Base-by-base conservation (phyloP, 1,140 invertebrate genomes). In the Drosophila kurseongensis region DNA sequence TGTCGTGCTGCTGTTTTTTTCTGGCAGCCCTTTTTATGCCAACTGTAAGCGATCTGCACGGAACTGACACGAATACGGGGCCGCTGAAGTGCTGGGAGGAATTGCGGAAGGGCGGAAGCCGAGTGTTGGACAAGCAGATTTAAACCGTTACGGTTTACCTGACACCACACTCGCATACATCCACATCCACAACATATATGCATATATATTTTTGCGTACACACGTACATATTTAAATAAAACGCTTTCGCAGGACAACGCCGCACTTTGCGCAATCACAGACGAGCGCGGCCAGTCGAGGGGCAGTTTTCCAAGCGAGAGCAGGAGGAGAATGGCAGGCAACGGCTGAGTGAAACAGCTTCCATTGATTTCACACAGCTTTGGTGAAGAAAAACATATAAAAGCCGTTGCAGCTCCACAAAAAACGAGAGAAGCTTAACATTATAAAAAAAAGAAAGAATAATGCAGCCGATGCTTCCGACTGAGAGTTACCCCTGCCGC, bases 61-160 rank as follows among this genome's bases (percentile, higher is more conserved):
- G 63, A 59, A 59, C 72, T 88, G 72, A 63, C 79, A 89, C 80
- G 80, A 83, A 83, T 79, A 83, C 66, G 76, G 51, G 56, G 47
- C 75, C 52, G 45, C 51, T 41, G 66, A 36, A 69, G 44, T 62
- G 60, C 40, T 38, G 60, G 5, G 63, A 8, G 66, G 18, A 23
- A 44, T 36, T 38, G 18, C 48, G 32, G 16, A 62, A 48, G 42
- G 44, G 40, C 48, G 42, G 32, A 62, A 55, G 57, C 65, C 32
- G 35, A 66, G 54, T 60, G 48, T 74, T 72, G 75, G 84, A 77
- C 77, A 84, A 90, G 77, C 77, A 90, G 84, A 84, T 89, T 88
- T 88, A 88, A 88, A 80, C 60, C 84, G 84, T 88, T 88, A 63
- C 84, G 84, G 84, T 89, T 88, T 88, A 88, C 84, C 84, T 88